These are phyloP conservation scores for Taxidea taxus DNA, from an alignment of 2,113 vertebrate genomes.

Conservation along the genomic window DNA sequence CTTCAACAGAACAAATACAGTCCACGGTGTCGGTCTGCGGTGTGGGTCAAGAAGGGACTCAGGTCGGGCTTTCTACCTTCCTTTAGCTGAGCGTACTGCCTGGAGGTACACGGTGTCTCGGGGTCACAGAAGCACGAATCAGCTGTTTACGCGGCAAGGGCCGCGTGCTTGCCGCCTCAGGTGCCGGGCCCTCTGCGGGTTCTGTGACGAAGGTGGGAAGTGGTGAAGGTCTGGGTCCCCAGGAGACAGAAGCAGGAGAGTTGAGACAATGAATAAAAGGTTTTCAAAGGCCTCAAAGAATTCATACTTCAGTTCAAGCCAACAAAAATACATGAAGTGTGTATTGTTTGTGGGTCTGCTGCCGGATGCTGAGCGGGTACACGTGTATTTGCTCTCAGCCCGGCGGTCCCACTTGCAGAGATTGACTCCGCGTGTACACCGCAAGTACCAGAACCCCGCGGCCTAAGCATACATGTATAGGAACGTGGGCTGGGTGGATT, in stretches of 20 bases:
- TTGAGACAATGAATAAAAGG: neutral
- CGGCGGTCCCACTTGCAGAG: neutral
- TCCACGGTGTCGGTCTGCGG: neutral
- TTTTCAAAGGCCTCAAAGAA: neutral
- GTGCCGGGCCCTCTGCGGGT: neutral
- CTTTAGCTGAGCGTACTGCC: neutral
- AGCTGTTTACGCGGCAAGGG: neutral
- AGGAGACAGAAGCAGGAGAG: neutral
- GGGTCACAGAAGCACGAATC: neutral
- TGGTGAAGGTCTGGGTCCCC: neutral
- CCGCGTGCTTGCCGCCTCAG: neutral
- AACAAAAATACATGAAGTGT: neutral
- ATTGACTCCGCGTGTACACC: neutral
- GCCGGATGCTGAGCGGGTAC: neutral
- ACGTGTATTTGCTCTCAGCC: neutral
- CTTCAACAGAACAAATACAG: neutral
- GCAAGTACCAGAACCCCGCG: neutral
- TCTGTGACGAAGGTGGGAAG: neutral
- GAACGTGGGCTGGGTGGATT: neutral
- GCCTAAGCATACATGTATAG: neutral
- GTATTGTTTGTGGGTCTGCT: neutral
- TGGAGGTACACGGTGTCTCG: neutral
- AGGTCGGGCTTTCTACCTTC: neutral
- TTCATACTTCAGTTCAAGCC: neutral
- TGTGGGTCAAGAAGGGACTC: neutral